Evolutionary conservation across 2,797 vertebrate species (phyloP).

Genomic region (Crocodylus rhombifer): DNA sequence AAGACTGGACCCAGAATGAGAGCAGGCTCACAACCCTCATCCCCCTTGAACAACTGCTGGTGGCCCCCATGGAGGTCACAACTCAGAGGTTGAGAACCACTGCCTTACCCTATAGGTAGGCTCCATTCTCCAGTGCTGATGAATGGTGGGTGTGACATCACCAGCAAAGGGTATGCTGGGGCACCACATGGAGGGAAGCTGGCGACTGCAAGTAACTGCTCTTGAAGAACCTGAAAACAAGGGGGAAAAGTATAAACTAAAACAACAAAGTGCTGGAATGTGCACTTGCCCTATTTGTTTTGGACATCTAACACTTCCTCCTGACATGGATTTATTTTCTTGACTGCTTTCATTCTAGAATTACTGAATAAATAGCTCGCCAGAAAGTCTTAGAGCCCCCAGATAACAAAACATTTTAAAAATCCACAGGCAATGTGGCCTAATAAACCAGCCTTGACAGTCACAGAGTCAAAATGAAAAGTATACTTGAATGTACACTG

Average conservation of each 20-base stretch:
- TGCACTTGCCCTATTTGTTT: not conserved
- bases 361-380: not conserved
- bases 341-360: not conserved
- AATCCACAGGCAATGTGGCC: not conserved
- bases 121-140: conserved; percentile 33
- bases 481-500: not conserved
- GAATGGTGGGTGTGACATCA: conserved; percentile 30
- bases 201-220: not conserved
- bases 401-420: not conserved
- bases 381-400: not conserved
- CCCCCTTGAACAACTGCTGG: not conserved
- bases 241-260: conserved; percentile 39
- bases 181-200: conserved; percentile 49
- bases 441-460: not conserved
- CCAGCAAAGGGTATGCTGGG: conserved; percentile 54
- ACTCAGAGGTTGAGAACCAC: not conserved
- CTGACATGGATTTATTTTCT: not conserved
- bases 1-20: fast-evolving
- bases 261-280: conserved; percentile 14
- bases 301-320: not conserved
- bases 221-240: conserved; percentile 62
- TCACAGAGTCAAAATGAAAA: not conserved
- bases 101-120: conserved; percentile 49
- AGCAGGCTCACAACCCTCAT: not conserved
- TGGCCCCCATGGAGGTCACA: not conserved